phyloP scores from a whole-genome alignment of 2,888 invertebrate genomes.

The Drosophila multiciliata region DNA sequence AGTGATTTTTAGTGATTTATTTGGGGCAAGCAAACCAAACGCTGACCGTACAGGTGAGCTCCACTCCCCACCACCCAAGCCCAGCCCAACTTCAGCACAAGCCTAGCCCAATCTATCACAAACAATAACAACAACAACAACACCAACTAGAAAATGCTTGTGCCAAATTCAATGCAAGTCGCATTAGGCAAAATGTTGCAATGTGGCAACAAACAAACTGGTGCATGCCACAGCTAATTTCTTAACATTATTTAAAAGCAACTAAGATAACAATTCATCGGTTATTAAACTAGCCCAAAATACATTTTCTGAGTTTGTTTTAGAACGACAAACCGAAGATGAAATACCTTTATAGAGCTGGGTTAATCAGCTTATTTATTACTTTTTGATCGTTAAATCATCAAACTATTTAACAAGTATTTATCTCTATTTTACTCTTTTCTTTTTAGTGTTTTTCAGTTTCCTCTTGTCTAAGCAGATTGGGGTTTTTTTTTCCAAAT shows the following conservation, averaged over 20 bases:
- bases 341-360: background rate
- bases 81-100: constrained; percentile 19
- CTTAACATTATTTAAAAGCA: constrained; percentile 41
- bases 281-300: background rate
- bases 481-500: background rate
- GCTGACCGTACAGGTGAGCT: constrained; percentile 57
- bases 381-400: background rate
- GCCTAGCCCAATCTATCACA: constrained; percentile 41
- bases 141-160: constrained; percentile 44
- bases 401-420: background rate
- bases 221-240: constrained; percentile 63
- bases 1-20: constrained; percentile 56
- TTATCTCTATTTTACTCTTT: background rate
- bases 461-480: background rate
- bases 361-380: background rate
- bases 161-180: constrained; percentile 78
- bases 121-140: constrained; percentile 20
- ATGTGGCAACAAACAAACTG: constrained; percentile 35
- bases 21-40: constrained; percentile 58
- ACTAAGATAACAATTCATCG: background rate
- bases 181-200: constrained; percentile 74
- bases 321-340: background rate
- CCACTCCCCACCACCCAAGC: constrained; percentile 7
- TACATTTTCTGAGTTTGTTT: background rate
- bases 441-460: background rate